Percentiles rank a stretch among this genome's conserved stretches.
These are phyloP conservation scores for Nebria ingens DNA, from an alignment of 1,140 invertebrate genomes.

Conservation along the genomic window DNA sequence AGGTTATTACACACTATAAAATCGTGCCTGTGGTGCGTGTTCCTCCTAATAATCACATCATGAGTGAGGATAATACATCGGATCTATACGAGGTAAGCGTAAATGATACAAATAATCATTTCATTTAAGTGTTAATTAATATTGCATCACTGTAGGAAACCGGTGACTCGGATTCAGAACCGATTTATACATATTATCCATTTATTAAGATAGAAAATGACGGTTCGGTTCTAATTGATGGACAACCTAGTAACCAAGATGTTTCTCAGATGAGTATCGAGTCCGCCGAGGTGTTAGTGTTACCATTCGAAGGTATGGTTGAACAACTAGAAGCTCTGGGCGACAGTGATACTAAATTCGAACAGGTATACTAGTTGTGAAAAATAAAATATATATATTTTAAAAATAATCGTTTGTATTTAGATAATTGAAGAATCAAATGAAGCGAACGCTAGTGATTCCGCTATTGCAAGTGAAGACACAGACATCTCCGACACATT, in stretches of 20 bases:
- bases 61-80: neutral
- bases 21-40: too few species aligned
- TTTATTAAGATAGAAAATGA: conserved; percentile 7
- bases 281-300: neutral
- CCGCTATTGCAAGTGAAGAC: neutral
- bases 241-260: neutral
- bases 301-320: neutral
- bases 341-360: neutral
- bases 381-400: neutral
- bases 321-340: neutral
- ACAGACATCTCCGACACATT: neutral
- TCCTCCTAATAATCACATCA: too few species aligned
- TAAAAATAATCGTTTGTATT: neutral
- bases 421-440: neutral
- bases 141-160: neutral
- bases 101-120: neutral
- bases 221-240: neutral
- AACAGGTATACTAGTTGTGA: neutral
- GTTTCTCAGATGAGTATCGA: conserved; percentile 1
- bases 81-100: neutral
- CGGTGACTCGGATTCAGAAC: neutral
- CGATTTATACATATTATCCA: neutral
- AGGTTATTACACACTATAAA: neutral
- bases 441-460: neutral
- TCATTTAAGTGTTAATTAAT: neutral